Evolutionary conservation across 2,113 vertebrate species (phyloP).

Genomic region (Heptranchias perlo): DNA sequence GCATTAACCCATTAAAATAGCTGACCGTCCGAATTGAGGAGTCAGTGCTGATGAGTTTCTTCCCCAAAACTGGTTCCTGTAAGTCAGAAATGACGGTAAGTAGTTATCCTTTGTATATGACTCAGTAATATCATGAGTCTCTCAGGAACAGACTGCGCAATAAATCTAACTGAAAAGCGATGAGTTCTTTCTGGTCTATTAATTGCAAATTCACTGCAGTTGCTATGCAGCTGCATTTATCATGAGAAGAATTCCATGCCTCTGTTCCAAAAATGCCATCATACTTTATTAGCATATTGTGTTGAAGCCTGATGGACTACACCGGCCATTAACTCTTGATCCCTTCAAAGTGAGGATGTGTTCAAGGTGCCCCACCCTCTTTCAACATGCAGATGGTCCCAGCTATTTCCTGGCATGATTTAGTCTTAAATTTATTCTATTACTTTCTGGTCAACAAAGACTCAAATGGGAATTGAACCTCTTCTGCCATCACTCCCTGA

Average conservation of each 20-base stretch:
- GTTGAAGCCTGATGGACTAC: neutral
- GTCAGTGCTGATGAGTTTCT: neutral
- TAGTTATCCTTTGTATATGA: neutral
- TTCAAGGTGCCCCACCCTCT: neutral
- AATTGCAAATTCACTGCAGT: neutral
- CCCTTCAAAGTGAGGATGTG: neutral
- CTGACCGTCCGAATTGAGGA: neutral
- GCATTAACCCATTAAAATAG: neutral
- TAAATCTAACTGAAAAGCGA: neutral
- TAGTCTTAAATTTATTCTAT: neutral
- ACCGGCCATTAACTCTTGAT: neutral
- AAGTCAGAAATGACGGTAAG: neutral
- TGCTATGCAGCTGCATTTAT: neutral
- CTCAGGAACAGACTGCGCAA: neutral
- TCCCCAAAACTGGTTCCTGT: neutral
- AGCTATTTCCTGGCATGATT: neutral
- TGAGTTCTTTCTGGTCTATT: neutral
- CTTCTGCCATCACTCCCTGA: neutral
- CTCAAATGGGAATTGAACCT: neutral
- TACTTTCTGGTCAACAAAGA: neutral
- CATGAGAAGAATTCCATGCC: neutral
- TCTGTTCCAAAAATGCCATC: neutral
- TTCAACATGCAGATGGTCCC: neutral
- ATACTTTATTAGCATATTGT: neutral
- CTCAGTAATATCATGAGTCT: neutral